These are phyloP conservation scores for Parambassis ranga DNA, from an alignment of 2,797 vertebrate genomes.

Conservation along the genomic window DNA sequence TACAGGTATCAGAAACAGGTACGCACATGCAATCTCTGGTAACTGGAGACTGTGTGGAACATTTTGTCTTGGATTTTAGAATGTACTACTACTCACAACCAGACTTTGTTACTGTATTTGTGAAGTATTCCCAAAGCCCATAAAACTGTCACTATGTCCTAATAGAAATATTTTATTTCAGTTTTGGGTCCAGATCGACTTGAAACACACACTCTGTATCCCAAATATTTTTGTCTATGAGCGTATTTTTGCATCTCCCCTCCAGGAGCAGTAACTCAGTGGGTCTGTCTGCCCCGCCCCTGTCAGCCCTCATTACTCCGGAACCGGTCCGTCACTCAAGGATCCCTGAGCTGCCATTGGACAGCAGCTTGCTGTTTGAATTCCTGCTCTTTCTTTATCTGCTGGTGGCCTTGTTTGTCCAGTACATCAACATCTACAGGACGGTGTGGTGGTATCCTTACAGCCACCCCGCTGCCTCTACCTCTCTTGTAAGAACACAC, in stretches of 20 bases:
- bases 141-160: not conserved
- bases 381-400: conserved; percentile 97
- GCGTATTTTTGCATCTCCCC: conserved; percentile 1
- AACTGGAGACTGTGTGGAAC: not conserved
- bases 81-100: too few species aligned
- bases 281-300: conserved; percentile 91
- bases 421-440: conserved; percentile 99
- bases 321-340: conserved; percentile 95
- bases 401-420: conserved; percentile 95
- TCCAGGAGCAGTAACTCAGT: conserved; percentile 89
- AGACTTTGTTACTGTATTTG: too few species aligned
- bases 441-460: conserved; percentile 99
- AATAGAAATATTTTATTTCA: not conserved
- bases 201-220: not conserved
- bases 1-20: conserved; percentile 93
- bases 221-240: not conserved
- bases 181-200: not conserved
- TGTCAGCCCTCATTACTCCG: conserved; percentile 94
- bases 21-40: not conserved
- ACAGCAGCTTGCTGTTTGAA: conserved; percentile 94
- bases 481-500: conserved; percentile 86
- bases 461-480: conserved; percentile 94
- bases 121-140: too few species aligned
- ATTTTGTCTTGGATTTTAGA: too few species aligned
- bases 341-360: conserved; percentile 94